Percentiles rank a stretch among this genome's conserved stretches.
Evolutionary conservation across 2,113 vertebrate genomes (phyloP).

Genomic region (Callorhinus ursinus): DNA sequence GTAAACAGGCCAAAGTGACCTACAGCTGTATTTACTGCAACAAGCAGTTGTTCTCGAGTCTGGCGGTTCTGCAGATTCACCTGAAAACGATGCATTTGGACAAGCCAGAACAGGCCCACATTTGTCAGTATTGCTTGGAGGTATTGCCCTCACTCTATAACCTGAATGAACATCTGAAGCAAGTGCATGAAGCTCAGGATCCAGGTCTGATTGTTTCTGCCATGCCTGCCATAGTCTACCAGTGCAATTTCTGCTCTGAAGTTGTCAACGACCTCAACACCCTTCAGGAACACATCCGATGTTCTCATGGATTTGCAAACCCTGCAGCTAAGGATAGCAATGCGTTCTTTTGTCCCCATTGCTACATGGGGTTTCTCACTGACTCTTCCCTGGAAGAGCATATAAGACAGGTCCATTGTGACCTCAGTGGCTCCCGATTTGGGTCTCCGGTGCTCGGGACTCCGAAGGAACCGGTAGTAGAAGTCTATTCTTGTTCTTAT

Average conservation of each 20-base stretch:
- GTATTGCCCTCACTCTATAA: slow-evolving; percentile 98
- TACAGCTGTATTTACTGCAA: slow-evolving; percentile 99
- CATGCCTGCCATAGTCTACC: slow-evolving; percentile 94
- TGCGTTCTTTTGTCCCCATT: slow-evolving; percentile 99
- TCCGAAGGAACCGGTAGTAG: slow-evolving; percentile 96
- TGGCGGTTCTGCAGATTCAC: slow-evolving; percentile 97
- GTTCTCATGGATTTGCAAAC: slow-evolving; percentile 96
- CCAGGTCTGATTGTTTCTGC: slow-evolving; percentile 92
- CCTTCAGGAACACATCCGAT: slow-evolving; percentile 98
- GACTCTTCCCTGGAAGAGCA: slow-evolving; percentile 98
- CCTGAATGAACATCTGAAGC: slow-evolving; percentile 97
- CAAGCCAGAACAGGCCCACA: slow-evolving; percentile 97
- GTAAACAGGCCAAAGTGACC: slow-evolving; percentile 95
- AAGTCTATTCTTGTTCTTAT: slow-evolving; percentile 98
- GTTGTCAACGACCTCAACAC: slow-evolving; percentile 96
- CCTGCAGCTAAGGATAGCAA: slow-evolving; percentile 97
- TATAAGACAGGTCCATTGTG: slow-evolving; percentile 96
- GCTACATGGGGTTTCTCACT: slow-evolving; percentile 99
- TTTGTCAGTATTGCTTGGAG: slow-evolving; percentile 98
- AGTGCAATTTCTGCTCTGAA: slow-evolving; percentile 99
- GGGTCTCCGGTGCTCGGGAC: slow-evolving; percentile 96
- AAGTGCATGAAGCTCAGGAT: slow-evolving; percentile 95
- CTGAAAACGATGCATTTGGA: slow-evolving; percentile 98
- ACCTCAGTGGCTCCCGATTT: slow-evolving; percentile 94
- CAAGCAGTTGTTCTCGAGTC: slow-evolving; percentile 97